These are phyloP conservation scores for Psittacula derbiana DNA, from an alignment of 2,797 vertebrate species.

Conservation along the genomic window DNA sequence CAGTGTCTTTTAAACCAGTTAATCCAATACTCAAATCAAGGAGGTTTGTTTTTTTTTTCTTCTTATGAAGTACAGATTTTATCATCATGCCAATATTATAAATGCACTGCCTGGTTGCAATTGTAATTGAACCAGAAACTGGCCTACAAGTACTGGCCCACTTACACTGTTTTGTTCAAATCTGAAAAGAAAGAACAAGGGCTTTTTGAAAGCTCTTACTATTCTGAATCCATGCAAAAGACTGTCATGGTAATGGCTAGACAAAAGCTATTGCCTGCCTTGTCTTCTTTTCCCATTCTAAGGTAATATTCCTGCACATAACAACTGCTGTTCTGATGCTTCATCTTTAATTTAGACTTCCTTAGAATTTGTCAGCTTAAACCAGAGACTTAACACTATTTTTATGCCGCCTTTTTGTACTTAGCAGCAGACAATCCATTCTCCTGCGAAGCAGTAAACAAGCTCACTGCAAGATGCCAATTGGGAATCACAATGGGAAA, in stretches of 20 bases:
- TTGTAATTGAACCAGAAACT: neutral
- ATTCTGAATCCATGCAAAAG: neutral
- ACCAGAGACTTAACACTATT: conserved; percentile 21
- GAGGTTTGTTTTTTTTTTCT: conserved; percentile 2
- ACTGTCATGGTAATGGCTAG: neutral
- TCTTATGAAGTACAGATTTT: neutral
- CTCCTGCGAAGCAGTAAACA: conserved; percentile 42
- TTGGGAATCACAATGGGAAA: conserved; percentile 62
- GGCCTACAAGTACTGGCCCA: neutral
- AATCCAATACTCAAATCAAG: conserved; percentile 21
- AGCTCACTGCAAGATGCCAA: conserved; percentile 46
- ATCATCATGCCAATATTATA: neutral
- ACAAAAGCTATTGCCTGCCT: neutral
- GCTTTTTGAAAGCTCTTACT: neutral
- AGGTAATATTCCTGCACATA: conserved; percentile 1
- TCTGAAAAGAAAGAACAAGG: neutral
- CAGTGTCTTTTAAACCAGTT: conserved; percentile 33
- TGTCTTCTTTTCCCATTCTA: conserved; percentile 13
- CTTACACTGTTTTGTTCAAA: neutral
- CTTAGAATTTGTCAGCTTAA: conserved; percentile 35
- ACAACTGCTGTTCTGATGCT: neutral
- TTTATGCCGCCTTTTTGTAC: conserved; percentile 40
- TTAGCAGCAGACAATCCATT: conserved; percentile 18
- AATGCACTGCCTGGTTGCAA: neutral
- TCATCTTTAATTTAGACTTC: conserved; percentile 47